Conservation (phyloP, 92 coral and sea anemone genomes). For the Actinostola sp. region DNA sequence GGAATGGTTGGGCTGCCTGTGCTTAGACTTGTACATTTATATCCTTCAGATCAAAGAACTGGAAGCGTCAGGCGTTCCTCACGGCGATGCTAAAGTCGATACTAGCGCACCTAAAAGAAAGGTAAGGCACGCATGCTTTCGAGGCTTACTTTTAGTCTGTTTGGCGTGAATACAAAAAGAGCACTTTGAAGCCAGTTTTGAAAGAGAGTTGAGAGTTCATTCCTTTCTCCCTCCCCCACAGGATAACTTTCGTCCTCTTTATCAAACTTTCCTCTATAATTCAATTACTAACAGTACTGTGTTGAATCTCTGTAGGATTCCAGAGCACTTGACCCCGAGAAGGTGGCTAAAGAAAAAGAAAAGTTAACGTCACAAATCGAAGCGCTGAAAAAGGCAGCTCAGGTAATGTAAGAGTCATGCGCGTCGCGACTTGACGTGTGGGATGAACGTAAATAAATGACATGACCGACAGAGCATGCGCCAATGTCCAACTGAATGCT, state of each 20-base stretch:
- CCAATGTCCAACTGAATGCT: no score
- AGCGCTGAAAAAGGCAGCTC: slow-evolving; percentile 94
- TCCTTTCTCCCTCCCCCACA: no score
- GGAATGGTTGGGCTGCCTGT: no score
- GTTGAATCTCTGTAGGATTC: slow-evolving; percentile 67
- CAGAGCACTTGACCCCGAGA: slow-evolving; percentile 75
- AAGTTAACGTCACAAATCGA: slow-evolving; percentile 85
- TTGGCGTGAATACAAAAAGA: no score
- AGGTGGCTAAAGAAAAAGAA: slow-evolving; percentile 86
- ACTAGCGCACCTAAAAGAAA: slow-evolving; percentile 69
- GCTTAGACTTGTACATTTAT: neutral
- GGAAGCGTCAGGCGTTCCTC: slow-evolving; percentile 74
- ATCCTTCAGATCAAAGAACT: slow-evolving; percentile 87
- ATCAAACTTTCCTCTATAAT: neutral
- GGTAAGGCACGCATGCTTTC: slow-evolving; percentile 54
- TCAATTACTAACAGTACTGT: neutral
- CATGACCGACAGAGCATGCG: no score
- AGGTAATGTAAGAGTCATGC: slow-evolving; percentile 43
- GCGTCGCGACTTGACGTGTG: no score
- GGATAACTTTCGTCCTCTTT: no score
- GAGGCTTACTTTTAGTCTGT: no score
- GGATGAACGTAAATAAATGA: no score
- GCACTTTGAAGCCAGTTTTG: no score
- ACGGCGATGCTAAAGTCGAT: slow-evolving; percentile 72
- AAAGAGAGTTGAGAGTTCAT: no score